Base-by-base conservation (phyloP, 2,113 vertebrate species). In the Arenaria interpres region DNA sequence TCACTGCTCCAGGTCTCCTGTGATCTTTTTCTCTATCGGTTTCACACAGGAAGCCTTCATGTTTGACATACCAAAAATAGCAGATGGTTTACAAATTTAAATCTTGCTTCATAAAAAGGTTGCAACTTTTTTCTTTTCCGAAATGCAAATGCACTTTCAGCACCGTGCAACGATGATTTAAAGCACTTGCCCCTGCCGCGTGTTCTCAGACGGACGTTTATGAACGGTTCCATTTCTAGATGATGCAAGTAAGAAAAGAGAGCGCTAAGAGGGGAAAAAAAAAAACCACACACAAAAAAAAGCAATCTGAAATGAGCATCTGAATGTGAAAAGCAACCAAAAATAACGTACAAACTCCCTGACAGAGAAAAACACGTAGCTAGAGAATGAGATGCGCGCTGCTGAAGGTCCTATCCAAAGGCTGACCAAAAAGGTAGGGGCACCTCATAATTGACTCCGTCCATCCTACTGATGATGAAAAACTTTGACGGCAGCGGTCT, bases 31-130 rank as follows among this genome's bases (percentile, higher is more conserved):
- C 76, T 78, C 90, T 86, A 88, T 82, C 32, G 0, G 75, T 91
- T 95, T 95, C 89, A 88, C 84, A 92, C 73, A 95, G 94, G 91
- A 96, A 96, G 86, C 56, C 53, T 87, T 87, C 60, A 3, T 66
- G 77, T 66, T 51, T 92, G 86, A 92, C 74, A 60, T 23, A 16
- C 66, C 84, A 85, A 85, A 97, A 97, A 94, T 90, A 96, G 94
- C 57, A 93, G 35, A 73, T 2, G 1, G 59, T 57, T 88, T 90
- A 94, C 30, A 24, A 89, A 88, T 14, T 3, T 89, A 95, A 94
- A 60, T 45, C 35, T 41, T 85, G 24, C 74, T 93, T 95, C 62
- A 83, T 74, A 91, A 91, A 82, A 87, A 51, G 33, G 37, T 24
- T 72, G 17, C 75, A 74, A 77, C 5, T 54, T 68, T 43, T 90